Conservation (phyloP, 1,140 invertebrate genomes). For the Theocolax elegans region DNA sequence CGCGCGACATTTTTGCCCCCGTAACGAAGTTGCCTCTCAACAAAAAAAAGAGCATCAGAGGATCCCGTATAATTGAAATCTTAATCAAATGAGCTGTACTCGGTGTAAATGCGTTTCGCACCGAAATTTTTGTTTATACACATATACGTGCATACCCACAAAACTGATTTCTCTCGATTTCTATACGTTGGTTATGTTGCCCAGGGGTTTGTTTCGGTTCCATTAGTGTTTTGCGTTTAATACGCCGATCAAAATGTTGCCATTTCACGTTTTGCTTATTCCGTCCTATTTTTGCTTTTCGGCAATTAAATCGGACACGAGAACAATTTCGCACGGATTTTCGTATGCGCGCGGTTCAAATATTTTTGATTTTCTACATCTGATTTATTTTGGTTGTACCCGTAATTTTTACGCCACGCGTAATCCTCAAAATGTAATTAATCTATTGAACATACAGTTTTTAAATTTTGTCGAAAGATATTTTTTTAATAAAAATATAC, state of each 20-base stretch:
- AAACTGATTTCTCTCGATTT: background rate
- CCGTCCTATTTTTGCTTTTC: background rate
- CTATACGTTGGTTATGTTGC: background rate
- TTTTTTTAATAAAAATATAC: too few relatives aligned
- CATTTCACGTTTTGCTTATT: background rate
- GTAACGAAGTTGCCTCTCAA: background rate
- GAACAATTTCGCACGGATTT: too few relatives aligned
- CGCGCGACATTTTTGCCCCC: background rate
- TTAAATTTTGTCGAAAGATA: too few relatives aligned
- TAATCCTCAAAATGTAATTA: too few relatives aligned
- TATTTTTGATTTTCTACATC: too few relatives aligned
- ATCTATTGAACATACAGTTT: too few relatives aligned
- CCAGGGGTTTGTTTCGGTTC: background rate
- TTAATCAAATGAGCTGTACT: constrained; percentile 21
- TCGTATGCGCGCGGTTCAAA: too few relatives aligned
- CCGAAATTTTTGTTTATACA: background rate
- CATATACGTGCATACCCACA: background rate
- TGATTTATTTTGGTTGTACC: too few relatives aligned
- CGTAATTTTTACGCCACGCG: too few relatives aligned
- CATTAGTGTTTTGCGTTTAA: constrained; percentile 14
- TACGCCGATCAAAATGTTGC: background rate
- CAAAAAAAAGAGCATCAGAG: background rate
- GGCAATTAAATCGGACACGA: background rate
- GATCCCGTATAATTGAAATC: background rate
- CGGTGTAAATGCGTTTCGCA: background rate